Evolutionary conservation across 2,888 invertebrate species (phyloP).

Genomic region (Anorthoa munda): DNA sequence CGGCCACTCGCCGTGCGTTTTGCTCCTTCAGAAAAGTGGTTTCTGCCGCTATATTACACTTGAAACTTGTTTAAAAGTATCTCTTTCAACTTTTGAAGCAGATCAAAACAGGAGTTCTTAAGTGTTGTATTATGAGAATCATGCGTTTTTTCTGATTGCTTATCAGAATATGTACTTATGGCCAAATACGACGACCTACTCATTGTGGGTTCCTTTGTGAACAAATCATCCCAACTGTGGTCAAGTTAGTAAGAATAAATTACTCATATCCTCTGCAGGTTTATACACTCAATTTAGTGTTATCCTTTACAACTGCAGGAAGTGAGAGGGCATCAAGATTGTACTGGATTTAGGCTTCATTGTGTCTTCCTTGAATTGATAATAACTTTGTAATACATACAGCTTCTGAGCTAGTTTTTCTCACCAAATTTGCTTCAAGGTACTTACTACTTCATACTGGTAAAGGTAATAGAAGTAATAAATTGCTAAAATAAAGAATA

Average conservation of each 20-base stretch:
- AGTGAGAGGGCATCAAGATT: conserved; percentile 45
- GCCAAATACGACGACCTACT: conserved; percentile 31
- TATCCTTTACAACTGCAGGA: conserved; percentile 56
- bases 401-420: background rate
- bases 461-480: background rate
- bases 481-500: background rate
- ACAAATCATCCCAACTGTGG: conserved; percentile 59
- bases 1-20: conserved; percentile 33
- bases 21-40: conserved; percentile 29
- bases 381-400: conserved; percentile 9
- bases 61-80: conserved; percentile 49
- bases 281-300: conserved; percentile 59
- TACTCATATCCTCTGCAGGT: conserved; percentile 70
- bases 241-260: conserved; percentile 64
- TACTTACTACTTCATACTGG: background rate
- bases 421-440: no score
- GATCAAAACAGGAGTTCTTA: conserved; percentile 2
- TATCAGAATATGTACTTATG: conserved; percentile 7
- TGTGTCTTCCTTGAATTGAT: conserved; percentile 33
- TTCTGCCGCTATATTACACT: conserved; percentile 1
- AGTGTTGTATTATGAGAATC: background rate
- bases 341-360: conserved; percentile 29
- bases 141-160: conserved; percentile 8
- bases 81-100: conserved; percentile 28
- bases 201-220: conserved; percentile 61